Base-by-base conservation (phyloP, 2,797 vertebrate species). In the Channallabes apus region DNA sequence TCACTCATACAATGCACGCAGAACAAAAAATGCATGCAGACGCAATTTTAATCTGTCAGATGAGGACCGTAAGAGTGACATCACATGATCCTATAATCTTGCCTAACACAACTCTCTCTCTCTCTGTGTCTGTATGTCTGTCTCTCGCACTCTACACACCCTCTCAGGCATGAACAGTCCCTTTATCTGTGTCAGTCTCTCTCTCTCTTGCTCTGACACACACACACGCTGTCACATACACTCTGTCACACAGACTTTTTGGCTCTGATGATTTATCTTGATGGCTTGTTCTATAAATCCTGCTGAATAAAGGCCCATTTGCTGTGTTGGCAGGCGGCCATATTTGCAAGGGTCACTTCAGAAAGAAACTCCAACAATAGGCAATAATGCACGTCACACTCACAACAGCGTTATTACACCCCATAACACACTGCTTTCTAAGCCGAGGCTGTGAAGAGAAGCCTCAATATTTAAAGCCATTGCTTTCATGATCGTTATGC, bases 241-340 rank as follows among this genome's bases (percentile, higher is more conserved):
- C 71, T 15, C 41, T 24, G 11, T 41, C 68, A 24, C 75, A 46
- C 51, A 54, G 17, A 46, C 73, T 54, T n/a, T 68, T 78, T 82
- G 58, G 84, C 80, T 84, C 82, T 84, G 73, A 73, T 80, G 82
- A 84, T 65, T 82, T 86, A 84, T 51, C 64, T 59, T 86, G 82
- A 86, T 71, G 58, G 80, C 85, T 86, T 12, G 15, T 83, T 85
- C 82, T 76, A 86, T 89, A 85, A 89, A 88, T 89, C 86, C 67
- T n/a, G 29, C 35, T 77, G 69, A 81, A 81, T 68, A 86, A 77
- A 81, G 85, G 72, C 80, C 84, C 80, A 81, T 84, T 84, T 82
- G 73, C 15, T 12, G 83, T 38, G 59, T 56, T 89, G 88, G 88
- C 85, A 85, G 86, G 62, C 15, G 38, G 86, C 88, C 88, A 88